A percentile compares a stretch with the other conserved stretches of the same genome.
Conservation (phyloP, 2,113 vertebrate species). For the Mustela nigripes region DNA sequence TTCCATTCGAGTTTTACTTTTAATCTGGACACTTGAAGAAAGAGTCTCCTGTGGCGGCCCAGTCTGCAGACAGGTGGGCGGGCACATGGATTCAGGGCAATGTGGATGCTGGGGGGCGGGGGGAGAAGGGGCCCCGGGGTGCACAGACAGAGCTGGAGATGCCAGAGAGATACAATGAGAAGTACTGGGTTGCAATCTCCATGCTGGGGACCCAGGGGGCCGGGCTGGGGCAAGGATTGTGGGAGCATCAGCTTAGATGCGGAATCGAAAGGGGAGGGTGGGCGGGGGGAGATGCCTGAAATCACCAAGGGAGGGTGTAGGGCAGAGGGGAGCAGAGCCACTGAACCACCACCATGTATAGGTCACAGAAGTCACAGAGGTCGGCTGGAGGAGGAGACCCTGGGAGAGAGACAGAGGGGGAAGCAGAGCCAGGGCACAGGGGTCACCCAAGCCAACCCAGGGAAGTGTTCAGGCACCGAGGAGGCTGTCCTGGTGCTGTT, state of each 20-base stretch:
- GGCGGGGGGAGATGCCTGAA: no score
- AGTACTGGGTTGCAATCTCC: no score
- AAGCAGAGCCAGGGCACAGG: rapidly evolving
- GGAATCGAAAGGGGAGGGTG: neutral
- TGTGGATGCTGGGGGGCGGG: rapidly evolving
- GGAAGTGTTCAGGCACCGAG: neutral
- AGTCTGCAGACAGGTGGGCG: rapidly evolving
- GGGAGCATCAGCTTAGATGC: neutral
- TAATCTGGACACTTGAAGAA: neutral
- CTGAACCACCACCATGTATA: rapidly evolving
- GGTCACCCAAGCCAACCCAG: no score
- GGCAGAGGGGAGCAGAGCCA: neutral
- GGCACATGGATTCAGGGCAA: rapidly evolving
- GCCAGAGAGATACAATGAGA: rapidly evolving
- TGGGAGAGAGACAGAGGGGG: neutral
- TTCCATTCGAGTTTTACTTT: neutral
- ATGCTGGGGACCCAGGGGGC: neutral
- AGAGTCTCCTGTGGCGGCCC: neutral
- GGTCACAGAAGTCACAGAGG: neutral
- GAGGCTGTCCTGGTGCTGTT: rapidly evolving
- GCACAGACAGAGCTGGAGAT: neutral
- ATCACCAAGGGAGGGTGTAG: rapidly evolving
- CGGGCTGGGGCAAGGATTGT: neutral
- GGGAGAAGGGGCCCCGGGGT: rapidly evolving
- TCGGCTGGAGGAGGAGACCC: no score